These are phyloP conservation scores for Catocala nupta DNA, from an alignment of 2,888 invertebrate species.

Conservation along the genomic window DNA sequence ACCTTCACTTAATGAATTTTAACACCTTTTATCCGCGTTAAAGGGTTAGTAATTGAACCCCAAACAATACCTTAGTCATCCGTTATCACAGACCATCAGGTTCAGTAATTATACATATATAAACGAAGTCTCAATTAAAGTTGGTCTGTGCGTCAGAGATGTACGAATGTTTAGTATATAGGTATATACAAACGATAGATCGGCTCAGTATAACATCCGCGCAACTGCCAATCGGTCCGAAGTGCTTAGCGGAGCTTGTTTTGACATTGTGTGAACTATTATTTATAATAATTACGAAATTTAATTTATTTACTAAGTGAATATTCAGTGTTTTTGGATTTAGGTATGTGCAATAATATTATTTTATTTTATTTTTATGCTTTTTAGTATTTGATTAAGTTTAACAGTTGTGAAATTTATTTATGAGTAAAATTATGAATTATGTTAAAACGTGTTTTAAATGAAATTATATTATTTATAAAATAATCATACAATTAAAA, in stretches of 20 bases:
- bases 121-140: conserved; percentile 3
- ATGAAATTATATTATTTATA: too few species aligned
- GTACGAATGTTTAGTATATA: conserved; percentile 46
- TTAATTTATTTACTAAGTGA: too few species aligned
- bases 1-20: too few species aligned
- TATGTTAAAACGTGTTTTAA: too few species aligned
- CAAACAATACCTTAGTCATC: too few species aligned
- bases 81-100: background rate
- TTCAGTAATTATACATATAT: background rate
- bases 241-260: conserved; percentile 8
- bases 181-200: conserved; percentile 25
- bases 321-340: conserved; percentile 7
- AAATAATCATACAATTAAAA: too few species aligned
- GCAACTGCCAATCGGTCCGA: conserved; percentile 21
- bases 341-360: conserved; percentile 5
- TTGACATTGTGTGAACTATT: conserved; percentile 8
- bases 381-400: too few species aligned
- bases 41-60: background rate
- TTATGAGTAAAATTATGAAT: too few species aligned
- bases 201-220: conserved; percentile 42
- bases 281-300: background rate
- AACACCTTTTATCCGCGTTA: too few species aligned
- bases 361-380: background rate
- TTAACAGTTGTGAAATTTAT: too few species aligned
- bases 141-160: conserved; percentile 28